Evolutionary conservation across 2,888 invertebrate genomes (phyloP), one percentile per base, ranked within the genome.

Genomic region (Prosopocoilus inquinatus): DNA sequence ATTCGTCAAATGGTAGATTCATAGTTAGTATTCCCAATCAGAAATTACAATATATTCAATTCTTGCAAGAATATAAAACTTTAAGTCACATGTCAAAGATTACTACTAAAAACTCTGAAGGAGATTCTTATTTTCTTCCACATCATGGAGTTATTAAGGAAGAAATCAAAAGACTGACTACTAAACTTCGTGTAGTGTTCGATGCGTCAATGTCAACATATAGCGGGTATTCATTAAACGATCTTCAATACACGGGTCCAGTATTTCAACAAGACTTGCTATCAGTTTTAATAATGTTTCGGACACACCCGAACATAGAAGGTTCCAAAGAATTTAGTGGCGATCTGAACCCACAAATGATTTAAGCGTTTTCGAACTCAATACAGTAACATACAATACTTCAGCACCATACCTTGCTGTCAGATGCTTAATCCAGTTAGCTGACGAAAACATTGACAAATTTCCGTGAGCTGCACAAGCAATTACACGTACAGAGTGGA

Each of bases 321-420:
- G 64, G 34, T 60, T 59, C 34, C 63, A 66, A 9, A 33, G 64
- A 34, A 67, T 66, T n/a, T 12, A 67, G 0, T 68, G 65, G 65
- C 41, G 65, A 5, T 16, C 53, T 4, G 56, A 45, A 16, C 46
- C 58, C 2, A 13, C 50, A 1, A 55, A 60, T 2, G 56, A 56
- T 1, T 15, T 63, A 8, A 38, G 50, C 36, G 47, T 46, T 0
- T 66, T 57, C 39, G 41, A 51, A 2, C 32, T 66, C 7, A 58
- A 49, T 7, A 64, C 63, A 1, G 62, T 67, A 2, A 63, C 63
- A 0, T 68, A 64, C 41, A 64, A 67, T 2, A 57, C 59, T 0
- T 49, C 58, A 11, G 62, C 67, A 2, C 58, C 64, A 7, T 67
- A 56, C 54, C 44, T 64, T 9, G 64, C 66, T 0, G 53, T 57